phyloP scores from a whole-genome alignment of 1,140 invertebrate species.

The Drosophila pectinifera region DNA sequence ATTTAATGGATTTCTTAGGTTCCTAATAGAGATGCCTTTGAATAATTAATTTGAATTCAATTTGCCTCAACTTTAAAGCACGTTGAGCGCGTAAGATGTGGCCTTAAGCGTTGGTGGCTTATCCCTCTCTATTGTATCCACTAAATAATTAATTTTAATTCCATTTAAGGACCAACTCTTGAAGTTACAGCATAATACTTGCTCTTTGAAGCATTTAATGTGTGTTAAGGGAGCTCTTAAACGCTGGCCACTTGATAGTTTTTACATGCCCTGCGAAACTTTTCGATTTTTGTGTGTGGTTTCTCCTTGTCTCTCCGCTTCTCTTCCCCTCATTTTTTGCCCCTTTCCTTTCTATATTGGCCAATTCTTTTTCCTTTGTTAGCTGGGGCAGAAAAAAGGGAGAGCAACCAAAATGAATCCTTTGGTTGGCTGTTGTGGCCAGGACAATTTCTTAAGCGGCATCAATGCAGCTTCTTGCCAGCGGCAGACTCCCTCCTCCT shows the following conservation, averaged over 20 bases:
- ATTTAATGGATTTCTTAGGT: no score
- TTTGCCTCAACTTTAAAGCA: neutral
- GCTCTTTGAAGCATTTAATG: slow-evolving; percentile 22
- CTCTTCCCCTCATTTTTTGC: neutral
- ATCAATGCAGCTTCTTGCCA: slow-evolving; percentile 47
- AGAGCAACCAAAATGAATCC: slow-evolving; percentile 25
- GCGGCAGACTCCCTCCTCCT: neutral
- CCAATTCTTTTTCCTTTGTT: slow-evolving; percentile 56
- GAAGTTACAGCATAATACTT: neutral
- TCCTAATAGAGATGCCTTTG: neutral
- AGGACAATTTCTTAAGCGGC: slow-evolving; percentile 59
- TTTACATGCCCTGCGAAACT: slow-evolving; percentile 35
- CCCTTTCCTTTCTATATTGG: slow-evolving; percentile 37
- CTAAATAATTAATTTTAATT: slow-evolving; percentile 27
- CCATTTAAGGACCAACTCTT: neutral
- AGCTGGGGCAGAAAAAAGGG: slow-evolving; percentile 3
- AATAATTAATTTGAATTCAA: slow-evolving; percentile 14
- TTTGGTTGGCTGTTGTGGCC: slow-evolving; percentile 42
- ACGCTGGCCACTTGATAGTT: slow-evolving; percentile 28
- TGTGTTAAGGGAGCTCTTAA: slow-evolving; percentile 12
- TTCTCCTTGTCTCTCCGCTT: slow-evolving; percentile 5
- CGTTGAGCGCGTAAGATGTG: neutral
- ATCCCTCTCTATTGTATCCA: neutral
- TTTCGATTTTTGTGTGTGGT: slow-evolving; percentile 22
- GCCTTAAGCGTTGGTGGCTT: neutral